These are phyloP conservation scores for Julus scandinavius DNA, from an alignment of 2,888 invertebrate species.

Conservation along the genomic window DNA sequence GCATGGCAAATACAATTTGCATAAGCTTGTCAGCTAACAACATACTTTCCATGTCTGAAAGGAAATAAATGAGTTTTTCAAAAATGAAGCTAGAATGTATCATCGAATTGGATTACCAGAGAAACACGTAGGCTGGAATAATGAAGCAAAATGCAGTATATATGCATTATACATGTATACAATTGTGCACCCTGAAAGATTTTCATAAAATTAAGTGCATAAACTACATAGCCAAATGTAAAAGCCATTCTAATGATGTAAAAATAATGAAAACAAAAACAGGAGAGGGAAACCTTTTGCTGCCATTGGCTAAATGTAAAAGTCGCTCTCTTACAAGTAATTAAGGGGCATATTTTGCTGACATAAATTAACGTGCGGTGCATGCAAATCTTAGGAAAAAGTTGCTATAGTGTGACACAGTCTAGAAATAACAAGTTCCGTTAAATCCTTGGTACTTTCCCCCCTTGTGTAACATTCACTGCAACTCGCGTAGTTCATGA, in stretches of 20 bases:
- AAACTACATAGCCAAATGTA: neutral
- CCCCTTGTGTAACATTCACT: neutral
- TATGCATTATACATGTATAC: neutral
- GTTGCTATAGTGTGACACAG: neutral
- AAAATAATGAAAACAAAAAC: slow-evolving; percentile 30
- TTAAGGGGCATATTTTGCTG: neutral
- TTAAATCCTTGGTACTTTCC: neutral
- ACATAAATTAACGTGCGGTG: neutral
- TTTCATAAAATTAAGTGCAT: neutral
- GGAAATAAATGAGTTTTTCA: slow-evolving; percentile 27
- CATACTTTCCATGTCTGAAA: neutral
- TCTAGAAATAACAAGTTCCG: neutral
- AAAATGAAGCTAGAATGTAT: slow-evolving; percentile 18
- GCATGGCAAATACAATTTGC: neutral
- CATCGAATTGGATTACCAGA: neutral
- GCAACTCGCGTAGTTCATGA: slow-evolving; percentile 6
- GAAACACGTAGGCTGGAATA: neutral
- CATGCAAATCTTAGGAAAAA: neutral
- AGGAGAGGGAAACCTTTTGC: neutral
- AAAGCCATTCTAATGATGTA: neutral
- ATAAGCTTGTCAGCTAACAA: slow-evolving; percentile 11
- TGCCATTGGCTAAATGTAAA: neutral
- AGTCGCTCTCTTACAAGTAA: neutral
- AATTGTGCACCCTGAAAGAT: neutral
- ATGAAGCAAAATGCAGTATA: neutral